phyloP scores from a whole-genome alignment of 2,888 invertebrate species.

The Blastobasis lacticolella region DNA sequence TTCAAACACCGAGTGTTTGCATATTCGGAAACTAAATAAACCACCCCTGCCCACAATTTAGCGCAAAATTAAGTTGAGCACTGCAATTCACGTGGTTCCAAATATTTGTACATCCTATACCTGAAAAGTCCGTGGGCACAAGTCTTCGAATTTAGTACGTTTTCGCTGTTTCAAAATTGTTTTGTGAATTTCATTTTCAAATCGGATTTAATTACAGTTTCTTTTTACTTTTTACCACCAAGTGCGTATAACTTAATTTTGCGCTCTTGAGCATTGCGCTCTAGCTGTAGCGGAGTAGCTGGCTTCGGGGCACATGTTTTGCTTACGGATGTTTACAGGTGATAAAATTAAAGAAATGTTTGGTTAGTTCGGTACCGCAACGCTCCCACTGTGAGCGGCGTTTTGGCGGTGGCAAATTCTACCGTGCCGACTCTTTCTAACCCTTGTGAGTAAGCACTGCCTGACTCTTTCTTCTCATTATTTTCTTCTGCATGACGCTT shows the following conservation, averaged over 20 bases:
- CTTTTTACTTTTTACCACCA: too few relatives aligned
- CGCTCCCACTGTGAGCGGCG: conserved; percentile 38
- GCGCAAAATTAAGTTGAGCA: too few relatives aligned
- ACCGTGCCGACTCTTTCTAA: conserved; percentile 42
- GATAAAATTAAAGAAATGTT: conserved; percentile 73
- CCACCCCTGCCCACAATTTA: too few relatives aligned
- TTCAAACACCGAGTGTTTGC: too few relatives aligned
- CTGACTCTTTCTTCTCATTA: conserved; percentile 9
- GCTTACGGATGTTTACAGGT: conserved; percentile 68
- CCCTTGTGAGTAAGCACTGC: conserved; percentile 48
- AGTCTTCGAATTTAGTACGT: too few relatives aligned
- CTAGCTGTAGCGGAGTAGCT: conserved; percentile 32
- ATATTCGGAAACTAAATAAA: too few relatives aligned
- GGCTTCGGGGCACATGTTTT: conserved; percentile 58
- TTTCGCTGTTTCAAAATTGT: too few relatives aligned
- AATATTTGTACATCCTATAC: too few relatives aligned
- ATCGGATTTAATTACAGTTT: too few relatives aligned
- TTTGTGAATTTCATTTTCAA: too few relatives aligned
- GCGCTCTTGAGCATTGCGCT: conserved; percentile 6
- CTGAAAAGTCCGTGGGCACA: too few relatives aligned
- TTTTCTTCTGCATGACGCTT: conserved; percentile 15
- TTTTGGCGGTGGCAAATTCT: conserved; percentile 33
- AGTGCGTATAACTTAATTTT: neutral
- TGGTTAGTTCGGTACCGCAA: conserved; percentile 71
- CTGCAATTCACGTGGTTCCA: too few relatives aligned